A percentile compares a stretch with the other conserved stretches of the same genome.
Conservation (phyloP, 2,888 invertebrate genomes). For the Campoplex nolae region DNA sequence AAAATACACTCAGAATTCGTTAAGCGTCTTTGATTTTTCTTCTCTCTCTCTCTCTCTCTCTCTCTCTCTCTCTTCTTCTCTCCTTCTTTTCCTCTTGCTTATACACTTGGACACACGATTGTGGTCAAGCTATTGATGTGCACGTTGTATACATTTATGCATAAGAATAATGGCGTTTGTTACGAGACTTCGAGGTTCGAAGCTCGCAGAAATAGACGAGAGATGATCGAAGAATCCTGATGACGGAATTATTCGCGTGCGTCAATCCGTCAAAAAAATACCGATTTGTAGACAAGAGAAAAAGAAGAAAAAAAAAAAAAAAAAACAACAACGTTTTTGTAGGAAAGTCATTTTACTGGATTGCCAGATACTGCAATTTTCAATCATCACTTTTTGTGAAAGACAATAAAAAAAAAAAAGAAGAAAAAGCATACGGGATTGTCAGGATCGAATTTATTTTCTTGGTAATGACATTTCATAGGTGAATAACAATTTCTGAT, state of each 20-base stretch:
- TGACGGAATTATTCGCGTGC: constrained; percentile 50
- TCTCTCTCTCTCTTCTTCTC: not conserved
- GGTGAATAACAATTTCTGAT: too few species aligned
- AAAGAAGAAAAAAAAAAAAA: not conserved
- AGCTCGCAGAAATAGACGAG: constrained; percentile 23
- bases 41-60: constrained; percentile 10
- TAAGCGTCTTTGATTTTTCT: constrained; percentile 42
- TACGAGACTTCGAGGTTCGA: constrained; percentile 22
- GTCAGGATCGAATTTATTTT: not conserved
- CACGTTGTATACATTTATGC: constrained; percentile 65
- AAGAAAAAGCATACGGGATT: not conserved
- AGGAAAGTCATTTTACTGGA: not conserved
- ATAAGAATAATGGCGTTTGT: constrained; percentile 55
- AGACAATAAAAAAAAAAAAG: not conserved
- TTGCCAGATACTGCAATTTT: not conserved
- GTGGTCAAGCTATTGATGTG: constrained; percentile 25
- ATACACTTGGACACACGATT: constrained; percentile 20
- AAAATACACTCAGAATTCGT: constrained; percentile 56
- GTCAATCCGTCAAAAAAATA: constrained; percentile 17
- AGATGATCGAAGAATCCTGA: constrained; percentile 46
- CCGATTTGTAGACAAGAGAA: not conserved
- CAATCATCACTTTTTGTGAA: not conserved
- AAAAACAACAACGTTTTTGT: not conserved
- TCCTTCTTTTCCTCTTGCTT: not conserved
- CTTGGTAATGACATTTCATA: too few species aligned